Evolutionary conservation across 2,797 vertebrate genomes (phyloP), one percentile per base, ranked within the genome.

Genomic region (Artibeus jamaicensis): DNA sequence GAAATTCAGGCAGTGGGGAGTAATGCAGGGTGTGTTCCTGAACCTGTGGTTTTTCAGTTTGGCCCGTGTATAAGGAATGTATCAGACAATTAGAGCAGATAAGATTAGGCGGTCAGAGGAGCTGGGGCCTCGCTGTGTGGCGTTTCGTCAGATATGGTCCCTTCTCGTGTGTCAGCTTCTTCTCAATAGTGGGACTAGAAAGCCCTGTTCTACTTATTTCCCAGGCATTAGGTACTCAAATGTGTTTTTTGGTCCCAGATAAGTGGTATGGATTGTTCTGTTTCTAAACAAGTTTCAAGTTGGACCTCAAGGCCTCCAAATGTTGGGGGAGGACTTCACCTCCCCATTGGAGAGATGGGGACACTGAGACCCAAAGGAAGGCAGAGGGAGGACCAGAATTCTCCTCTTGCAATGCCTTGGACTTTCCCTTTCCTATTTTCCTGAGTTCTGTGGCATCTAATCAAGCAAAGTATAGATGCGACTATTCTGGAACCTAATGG

Each of bases 271-370:
- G n/a, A 2, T 68, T 59, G 26, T 85, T 81, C 29, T n/a, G 14
- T 94, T 92, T 89, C 57, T 77, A 81, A 93, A 62, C 62, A 96
- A 93, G 59, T 15, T 55, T 37, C 67, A 86, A 39, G 22, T 62
- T 91, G 93, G 67, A 77, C 16, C 32, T 83, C 12, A 76, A 94
- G 68, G 14, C 46, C 15, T 24, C 48, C 42, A 68, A 50, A 55
- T 42, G 24, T 34, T 79, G 34, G 29, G 48, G 32, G 59, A 74
- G 50, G 44, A 59, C 26, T 76, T 94, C 42, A 14, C 24, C 19
- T 89, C 11, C n/a, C 48, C 22, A 24, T 83, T 48, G 86, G 79
- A 78, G 42, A 84, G 16, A 74, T n/a, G 32, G 14, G 37, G 57
- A 48, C 34, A 78, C 16, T 57, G 76, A 24, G 39, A 91, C 21